A percentile compares a stretch with the other conserved stretches of the same genome.
Evolutionary conservation across 2,797 vertebrate genomes (phyloP).

Genomic region (Enteromius viviparus): DNA sequence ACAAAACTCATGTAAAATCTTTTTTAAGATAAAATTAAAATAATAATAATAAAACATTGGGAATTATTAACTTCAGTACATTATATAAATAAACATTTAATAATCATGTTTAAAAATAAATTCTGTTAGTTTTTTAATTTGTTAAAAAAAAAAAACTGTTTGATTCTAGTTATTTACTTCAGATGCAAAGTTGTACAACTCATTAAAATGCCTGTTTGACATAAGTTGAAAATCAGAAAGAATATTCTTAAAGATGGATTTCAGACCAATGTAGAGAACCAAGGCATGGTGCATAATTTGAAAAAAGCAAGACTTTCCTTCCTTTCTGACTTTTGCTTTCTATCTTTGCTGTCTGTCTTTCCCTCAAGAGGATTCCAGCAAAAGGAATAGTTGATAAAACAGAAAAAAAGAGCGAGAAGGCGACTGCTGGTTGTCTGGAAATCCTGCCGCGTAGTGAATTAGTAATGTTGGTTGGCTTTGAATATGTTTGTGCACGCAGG

Average conservation of each 20-base stretch:
- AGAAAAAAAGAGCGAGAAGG: constrained; percentile 56
- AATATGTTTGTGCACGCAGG: constrained; percentile 42
- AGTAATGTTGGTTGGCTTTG: constrained; percentile 65
- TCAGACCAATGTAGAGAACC: constrained; percentile 9
- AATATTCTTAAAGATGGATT: not conserved
- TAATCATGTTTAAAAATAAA: not conserved
- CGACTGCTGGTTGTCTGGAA: constrained; percentile 46
- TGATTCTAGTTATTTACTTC: not conserved
- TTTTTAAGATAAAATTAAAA: no score
- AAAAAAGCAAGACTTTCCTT: constrained; percentile 16
- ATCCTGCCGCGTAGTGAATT: constrained; percentile 70
- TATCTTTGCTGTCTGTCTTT: constrained; percentile 56
- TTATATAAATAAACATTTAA: not conserved
- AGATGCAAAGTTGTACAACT: not conserved
- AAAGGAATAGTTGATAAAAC: constrained; percentile 79
- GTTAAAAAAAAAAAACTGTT: not conserved
- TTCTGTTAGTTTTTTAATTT: not conserved
- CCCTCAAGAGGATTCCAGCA: constrained; percentile 65
- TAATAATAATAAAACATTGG: no score
- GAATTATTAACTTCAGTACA: not conserved
- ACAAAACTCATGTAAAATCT: no score
- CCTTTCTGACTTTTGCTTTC: not conserved
- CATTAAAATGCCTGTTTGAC: not conserved
- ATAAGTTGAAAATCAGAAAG: not conserved
- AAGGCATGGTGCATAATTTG: constrained; percentile 39